Percentiles rank a stretch among this genome's conserved stretches.
Evolutionary conservation across 2,113 vertebrate species (phyloP).

Genomic region (Pandion haliaetus): DNA sequence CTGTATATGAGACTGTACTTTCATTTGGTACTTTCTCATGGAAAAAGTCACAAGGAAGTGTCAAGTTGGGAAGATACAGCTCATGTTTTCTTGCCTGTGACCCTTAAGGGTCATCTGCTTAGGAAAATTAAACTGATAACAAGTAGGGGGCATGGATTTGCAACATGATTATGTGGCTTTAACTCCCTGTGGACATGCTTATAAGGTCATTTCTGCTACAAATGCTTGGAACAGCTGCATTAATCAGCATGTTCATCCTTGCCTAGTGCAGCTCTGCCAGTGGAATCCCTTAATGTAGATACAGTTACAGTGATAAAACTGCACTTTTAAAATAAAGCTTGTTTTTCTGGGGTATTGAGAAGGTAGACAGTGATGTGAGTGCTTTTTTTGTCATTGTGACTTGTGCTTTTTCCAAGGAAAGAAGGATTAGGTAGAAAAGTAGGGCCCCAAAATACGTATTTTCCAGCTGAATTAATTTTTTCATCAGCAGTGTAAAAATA

Average conservation of each 20-base stretch:
- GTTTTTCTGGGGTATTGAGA: neutral
- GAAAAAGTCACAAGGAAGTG: neutral
- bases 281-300: neutral
- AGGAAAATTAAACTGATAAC: constrained; percentile 20
- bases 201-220: neutral
- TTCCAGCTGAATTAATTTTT: neutral
- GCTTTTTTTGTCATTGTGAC: neutral
- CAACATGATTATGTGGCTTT: constrained; percentile 4
- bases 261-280: neutral
- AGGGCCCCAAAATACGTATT: neutral
- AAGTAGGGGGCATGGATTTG: neutral
- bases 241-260: neutral
- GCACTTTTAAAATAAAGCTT: neutral
- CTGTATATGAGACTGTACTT: neutral
- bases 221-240: constrained; percentile 9
- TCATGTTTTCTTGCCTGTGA: neutral
- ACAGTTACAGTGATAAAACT: neutral
- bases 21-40: neutral
- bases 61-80: neutral
- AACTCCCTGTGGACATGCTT: neutral
- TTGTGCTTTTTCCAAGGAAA: neutral
- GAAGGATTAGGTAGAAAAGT: neutral
- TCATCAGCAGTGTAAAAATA: neutral
- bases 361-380: neutral
- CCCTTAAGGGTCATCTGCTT: neutral